Evolutionary conservation across 1,140 invertebrate genomes (phyloP).

Genomic region (Liolophura sinensis): DNA sequence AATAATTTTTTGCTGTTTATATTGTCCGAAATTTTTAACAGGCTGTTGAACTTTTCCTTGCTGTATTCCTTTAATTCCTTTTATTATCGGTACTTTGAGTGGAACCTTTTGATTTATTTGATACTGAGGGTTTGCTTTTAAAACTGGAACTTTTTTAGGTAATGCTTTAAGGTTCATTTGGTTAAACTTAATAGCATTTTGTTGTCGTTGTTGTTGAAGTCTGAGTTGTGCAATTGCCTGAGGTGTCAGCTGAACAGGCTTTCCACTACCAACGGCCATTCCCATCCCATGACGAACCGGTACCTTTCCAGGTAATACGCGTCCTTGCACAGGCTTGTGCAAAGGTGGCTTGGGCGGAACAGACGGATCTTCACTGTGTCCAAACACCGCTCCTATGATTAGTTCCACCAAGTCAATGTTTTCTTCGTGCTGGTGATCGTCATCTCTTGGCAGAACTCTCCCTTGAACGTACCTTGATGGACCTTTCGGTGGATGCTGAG

Average conservation of each 20-base stretch:
- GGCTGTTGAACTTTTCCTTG: too few relatives aligned
- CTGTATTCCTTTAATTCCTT: too few relatives aligned
- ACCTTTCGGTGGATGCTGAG: too few relatives aligned
- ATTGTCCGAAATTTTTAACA: too few relatives aligned
- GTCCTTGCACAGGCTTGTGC: background rate
- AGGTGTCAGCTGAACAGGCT: background rate
- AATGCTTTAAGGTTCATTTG: too few relatives aligned
- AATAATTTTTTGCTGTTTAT: too few relatives aligned
- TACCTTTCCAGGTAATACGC: background rate
- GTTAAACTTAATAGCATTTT: background rate
- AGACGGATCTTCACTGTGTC: conserved; percentile 3
- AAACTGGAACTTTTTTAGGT: too few relatives aligned
- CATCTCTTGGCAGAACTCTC: background rate
- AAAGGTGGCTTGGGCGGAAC: background rate
- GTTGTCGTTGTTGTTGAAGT: background rate
- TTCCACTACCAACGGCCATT: background rate
- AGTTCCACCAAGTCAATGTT: conserved; percentile 23
- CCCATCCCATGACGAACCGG: background rate
- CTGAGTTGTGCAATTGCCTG: background rate
- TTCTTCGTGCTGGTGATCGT: conserved; percentile 17
- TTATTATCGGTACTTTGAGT: too few relatives aligned
- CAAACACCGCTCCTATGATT: conserved; percentile 19
- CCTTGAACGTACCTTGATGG: too few relatives aligned
- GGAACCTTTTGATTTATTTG: too few relatives aligned
- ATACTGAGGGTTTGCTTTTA: too few relatives aligned